phyloP scores from a whole-genome alignment of 2,888 invertebrate species.

The Drosophila glabriapex region DNA sequence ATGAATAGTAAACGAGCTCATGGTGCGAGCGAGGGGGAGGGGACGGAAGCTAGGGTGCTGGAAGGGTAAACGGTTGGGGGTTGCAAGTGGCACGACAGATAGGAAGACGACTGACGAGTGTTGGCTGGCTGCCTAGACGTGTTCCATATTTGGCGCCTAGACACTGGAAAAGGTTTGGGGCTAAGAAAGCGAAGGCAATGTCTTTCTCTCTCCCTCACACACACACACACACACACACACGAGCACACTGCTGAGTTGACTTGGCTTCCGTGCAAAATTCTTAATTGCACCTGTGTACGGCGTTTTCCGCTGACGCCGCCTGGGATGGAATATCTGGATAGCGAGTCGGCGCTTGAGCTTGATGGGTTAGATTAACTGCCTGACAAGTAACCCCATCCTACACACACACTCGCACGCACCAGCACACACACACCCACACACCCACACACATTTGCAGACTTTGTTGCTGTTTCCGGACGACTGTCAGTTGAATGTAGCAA shows the following conservation, averaged over 20 bases:
- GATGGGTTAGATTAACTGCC: constrained; percentile 83
- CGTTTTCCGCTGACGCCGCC: constrained; percentile 77
- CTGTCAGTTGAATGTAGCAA: constrained; percentile 56
- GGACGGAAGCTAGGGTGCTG: neutral
- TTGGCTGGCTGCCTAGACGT: constrained; percentile 48
- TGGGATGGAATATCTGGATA: constrained; percentile 71
- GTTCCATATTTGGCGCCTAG: neutral
- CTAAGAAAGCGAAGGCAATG: constrained; percentile 5
- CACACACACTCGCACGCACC: constrained; percentile 31
- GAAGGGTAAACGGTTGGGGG: constrained; percentile 32
- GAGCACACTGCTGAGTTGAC: constrained; percentile 62
- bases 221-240: constrained; percentile 12
- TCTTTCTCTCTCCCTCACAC: neutral
- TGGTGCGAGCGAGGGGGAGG: constrained; percentile 11
- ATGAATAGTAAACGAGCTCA: constrained; percentile 78
- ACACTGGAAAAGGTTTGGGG: constrained; percentile 8
- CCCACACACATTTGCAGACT: constrained; percentile 40
- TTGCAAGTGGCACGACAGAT: constrained; percentile 41
- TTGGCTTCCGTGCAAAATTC: constrained; percentile 81
- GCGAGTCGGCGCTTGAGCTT: constrained; percentile 62
- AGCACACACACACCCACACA: constrained; percentile 27
- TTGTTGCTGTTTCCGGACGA: constrained; percentile 72
- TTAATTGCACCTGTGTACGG: constrained; percentile 82
- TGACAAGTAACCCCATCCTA: constrained; percentile 79
- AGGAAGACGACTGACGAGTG: constrained; percentile 43